phyloP scores from a whole-genome alignment of 2,888 invertebrate species.

The Tetramorium bicarinatum region DNA sequence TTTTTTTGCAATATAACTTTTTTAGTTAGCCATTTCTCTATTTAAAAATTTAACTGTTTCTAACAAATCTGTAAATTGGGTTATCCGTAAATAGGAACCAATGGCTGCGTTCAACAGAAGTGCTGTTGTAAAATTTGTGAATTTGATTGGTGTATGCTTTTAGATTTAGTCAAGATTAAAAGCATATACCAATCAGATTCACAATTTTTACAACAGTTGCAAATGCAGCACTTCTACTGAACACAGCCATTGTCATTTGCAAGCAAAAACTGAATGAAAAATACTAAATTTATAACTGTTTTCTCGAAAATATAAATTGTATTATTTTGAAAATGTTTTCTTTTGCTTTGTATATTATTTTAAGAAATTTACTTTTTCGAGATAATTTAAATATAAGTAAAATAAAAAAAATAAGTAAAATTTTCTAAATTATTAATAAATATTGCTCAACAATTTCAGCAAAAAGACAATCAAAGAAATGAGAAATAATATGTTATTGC shows the following conservation, averaged over 20 bases:
- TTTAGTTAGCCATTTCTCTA: background rate
- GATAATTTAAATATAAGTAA: background rate
- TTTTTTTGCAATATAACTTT: background rate
- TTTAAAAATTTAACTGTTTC: background rate
- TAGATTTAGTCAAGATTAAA: no score
- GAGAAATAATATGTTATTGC: background rate
- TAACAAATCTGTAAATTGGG: background rate
- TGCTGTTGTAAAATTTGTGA: no score
- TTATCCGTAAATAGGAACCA: background rate
- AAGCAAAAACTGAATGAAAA: background rate
- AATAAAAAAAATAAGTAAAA: background rate
- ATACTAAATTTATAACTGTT: background rate
- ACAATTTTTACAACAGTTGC: no score
- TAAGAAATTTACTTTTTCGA: constrained; percentile 1
- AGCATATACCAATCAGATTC: no score
- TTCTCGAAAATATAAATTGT: background rate
- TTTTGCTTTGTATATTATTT: background rate
- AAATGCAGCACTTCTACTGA: no score
- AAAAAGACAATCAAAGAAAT: background rate
- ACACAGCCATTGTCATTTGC: background rate
- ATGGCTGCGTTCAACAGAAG: no score
- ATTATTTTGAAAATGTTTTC: background rate
- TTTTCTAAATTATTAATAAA: constrained; percentile 9
- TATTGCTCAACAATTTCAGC: background rate
- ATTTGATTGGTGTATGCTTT: no score